phyloP scores from a whole-genome alignment of 2,888 invertebrate genomes.

The Xiphydria camelus region DNA sequence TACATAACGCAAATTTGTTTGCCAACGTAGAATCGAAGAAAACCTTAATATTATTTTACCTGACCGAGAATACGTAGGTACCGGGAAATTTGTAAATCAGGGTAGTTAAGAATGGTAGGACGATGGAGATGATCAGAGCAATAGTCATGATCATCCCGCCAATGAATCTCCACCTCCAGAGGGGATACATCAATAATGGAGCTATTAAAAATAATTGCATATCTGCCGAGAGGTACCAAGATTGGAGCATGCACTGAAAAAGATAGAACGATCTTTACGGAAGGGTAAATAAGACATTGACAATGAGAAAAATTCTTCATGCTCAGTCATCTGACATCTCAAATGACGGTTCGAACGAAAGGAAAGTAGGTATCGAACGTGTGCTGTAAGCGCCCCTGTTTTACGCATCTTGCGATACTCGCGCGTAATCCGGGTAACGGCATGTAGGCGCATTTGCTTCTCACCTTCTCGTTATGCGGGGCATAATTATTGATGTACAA shows the following conservation, averaged over 20 bases:
- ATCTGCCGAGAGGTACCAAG: constrained; percentile 67
- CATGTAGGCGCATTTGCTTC: constrained; percentile 20
- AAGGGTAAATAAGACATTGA: no score
- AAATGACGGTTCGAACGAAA: no score
- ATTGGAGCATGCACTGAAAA: constrained; percentile 69
- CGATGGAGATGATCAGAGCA: constrained; percentile 57
- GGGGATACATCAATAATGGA: constrained; percentile 65
- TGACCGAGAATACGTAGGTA: constrained; percentile 66
- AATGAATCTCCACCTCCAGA: constrained; percentile 64
- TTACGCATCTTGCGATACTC: no score
- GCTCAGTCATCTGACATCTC: no score
- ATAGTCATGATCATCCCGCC: constrained; percentile 61
- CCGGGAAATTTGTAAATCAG: constrained; percentile 65
- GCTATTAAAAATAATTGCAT: constrained; percentile 68
- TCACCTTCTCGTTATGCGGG: constrained; percentile 64
- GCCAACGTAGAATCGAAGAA: no score
- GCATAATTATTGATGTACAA: constrained; percentile 73
- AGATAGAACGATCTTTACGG: no score
- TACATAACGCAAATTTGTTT: background rate
- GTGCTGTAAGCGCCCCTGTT: no score
- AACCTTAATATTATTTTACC: constrained; percentile 62
- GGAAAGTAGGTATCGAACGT: no score
- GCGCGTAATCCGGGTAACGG: no score
- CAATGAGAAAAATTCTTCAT: no score
- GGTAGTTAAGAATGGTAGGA: constrained; percentile 63